Percentiles rank a stretch among this genome's conserved stretches.
phyloP scores from a whole-genome alignment of 2,113 vertebrate genomes.

The Sterrhoptilus dennistouni region DNA sequence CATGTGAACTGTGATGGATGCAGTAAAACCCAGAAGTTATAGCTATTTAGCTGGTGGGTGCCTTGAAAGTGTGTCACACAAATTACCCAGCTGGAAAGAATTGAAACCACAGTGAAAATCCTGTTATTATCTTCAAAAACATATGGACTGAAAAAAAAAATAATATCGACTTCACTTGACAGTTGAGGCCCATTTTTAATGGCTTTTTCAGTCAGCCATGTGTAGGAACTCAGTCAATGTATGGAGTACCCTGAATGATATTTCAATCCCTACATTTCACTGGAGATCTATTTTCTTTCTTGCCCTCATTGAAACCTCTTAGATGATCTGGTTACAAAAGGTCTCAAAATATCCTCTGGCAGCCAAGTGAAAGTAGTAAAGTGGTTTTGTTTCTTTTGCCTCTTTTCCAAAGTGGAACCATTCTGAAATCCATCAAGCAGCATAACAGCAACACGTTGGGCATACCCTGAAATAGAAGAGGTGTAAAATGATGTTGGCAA shows the following conservation, averaged over 20 bases:
- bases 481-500: slow-evolving; percentile 18
- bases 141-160: background rate
- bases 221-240: background rate
- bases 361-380: slow-evolving; percentile 16
- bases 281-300: background rate
- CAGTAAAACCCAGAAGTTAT: background rate
- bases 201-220: background rate
- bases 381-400: background rate
- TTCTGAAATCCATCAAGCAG: background rate
- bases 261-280: background rate
- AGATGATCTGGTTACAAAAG: background rate
- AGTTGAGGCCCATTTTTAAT: background rate
- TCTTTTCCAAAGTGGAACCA: background rate
- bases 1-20: slow-evolving; percentile 9
- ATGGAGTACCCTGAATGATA: background rate
- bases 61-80: slow-evolving; percentile 41
- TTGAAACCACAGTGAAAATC: slow-evolving; percentile 27
- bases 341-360: slow-evolving; percentile 11
- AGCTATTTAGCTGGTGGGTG: background rate
- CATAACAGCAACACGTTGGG: background rate
- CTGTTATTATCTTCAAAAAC: slow-evolving; percentile 25
- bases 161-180: background rate
- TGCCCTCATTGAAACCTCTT: slow-evolving; percentile 10
- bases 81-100: slow-evolving; percentile 22
- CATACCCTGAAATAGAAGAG: background rate